Base-by-base conservation (phyloP, 2,113 vertebrate species). In the Misgurnus anguillicaudatus region DNA sequence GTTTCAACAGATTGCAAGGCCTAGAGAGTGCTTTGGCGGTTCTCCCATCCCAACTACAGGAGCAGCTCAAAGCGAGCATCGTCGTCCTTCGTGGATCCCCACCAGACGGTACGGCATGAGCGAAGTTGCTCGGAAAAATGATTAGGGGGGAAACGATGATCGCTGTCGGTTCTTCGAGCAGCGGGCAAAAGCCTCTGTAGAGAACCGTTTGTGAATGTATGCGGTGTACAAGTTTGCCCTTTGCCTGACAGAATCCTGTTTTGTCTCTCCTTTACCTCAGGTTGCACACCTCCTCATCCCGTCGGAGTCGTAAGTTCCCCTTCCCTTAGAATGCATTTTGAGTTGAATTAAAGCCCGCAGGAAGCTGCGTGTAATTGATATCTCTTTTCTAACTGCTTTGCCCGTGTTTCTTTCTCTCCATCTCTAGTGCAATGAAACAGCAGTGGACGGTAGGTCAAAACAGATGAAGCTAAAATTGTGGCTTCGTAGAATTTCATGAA, bases 301-400 rank as follows among this genome's bases (percentile, higher is more conserved):
- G 78, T 65, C 0, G 61, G 1, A 42, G 48, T 65, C 3, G 78
- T 80, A 80, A 65, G 78, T 72, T 24, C 10, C 9, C 9, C 7
- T 21, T 79, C n/a, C 4, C 51, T 4, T 4, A 24, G 4, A 45
- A 45, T 45, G 42, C 42, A 45, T 45, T 45, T 6, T 45, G 42
- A 7, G 42, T 45, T 45, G 9, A 45, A 45, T 45, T 6, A 45
- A 45, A 45, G 42, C 42, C 42, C 42, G 14, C 8, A 45, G 9
- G 42, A 45, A 45, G 42, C 5, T 45, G 42, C 9, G 5, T 9
- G 42, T 45, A 45, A 45, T 9, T 45, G 42, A 45, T 7, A 45
- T 45, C 1, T 45, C 42, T 45, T 1, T 9, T 45, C 9, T 45
- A 7, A 45, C 9, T 45, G 42, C 9, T 45, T 45, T 45, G 5